Base-by-base conservation (phyloP, 37 sponge, comb jelly and placozoan genomes). In the Geodia barretti region DNA sequence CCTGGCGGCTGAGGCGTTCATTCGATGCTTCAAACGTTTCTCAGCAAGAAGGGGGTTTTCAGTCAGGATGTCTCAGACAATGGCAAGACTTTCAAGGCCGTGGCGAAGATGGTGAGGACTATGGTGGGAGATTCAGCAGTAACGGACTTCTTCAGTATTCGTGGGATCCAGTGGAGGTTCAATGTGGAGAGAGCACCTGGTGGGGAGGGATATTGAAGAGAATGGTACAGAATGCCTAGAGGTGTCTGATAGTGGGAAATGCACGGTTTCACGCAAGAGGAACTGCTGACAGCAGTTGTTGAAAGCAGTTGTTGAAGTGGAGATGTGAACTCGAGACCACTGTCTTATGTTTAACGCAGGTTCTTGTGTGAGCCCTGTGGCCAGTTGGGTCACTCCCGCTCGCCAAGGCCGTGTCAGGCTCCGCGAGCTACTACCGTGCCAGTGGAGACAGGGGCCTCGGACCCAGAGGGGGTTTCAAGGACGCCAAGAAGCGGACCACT, bases 201-300 rank as follows among this genome's bases (percentile, higher is more conserved):
- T 80, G 81, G 77, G 77, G 64, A 26, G 77, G 77, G 4, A 4
- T 76, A 3, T 76, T 76, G 60, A 37, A 76, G 31, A 31, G 72
- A 39, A 39, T 82, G 21, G 74, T 82, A 23, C 5, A 32, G 38
- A 74, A 64, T 3, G 64, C 74, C 19, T 64, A 82, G 33, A 64
- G 72, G 5, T 80, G 81, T 26, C 47, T 82, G 69, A 26, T 26
- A 24, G n/a, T 79, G 29, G 79, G 79, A 21, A 43, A 39, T 41
- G 83, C 83, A 25, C 60, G 73, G 31, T n/a, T 25, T 82, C 36
- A 14, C 83, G 4, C n/a, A 64, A 41, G 83, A 82, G 62, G 83
- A 82, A 62, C 66, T 82, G 34, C 23, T 74, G 28, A 82, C 83
- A 31, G 74, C 66, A 2, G 23, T 73, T 23, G 19, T 38, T 17